phyloP scores from a whole-genome alignment of 1,140 invertebrate genomes.

The Colletes latitarsis region DNA sequence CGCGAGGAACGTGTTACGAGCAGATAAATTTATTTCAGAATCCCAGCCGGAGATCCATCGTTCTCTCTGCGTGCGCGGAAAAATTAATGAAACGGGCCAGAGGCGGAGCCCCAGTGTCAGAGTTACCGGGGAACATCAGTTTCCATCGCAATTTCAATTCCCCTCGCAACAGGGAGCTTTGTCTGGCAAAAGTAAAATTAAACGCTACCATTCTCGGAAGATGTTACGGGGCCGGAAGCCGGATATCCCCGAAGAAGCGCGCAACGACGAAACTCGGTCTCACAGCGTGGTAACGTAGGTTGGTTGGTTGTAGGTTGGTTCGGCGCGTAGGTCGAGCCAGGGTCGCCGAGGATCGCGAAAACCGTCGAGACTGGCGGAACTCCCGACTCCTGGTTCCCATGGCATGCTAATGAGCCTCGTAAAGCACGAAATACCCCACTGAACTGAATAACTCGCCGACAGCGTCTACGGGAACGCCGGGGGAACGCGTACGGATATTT shows the following conservation, averaged over 20 bases:
- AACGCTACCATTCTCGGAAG: conserved; percentile 9
- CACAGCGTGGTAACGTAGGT: background rate
- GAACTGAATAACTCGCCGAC: conserved; percentile 39
- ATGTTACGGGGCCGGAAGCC: background rate
- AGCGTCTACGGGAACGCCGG: background rate
- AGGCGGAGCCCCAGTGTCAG: background rate
- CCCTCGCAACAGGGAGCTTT: conserved; percentile 12
- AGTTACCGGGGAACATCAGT: background rate
- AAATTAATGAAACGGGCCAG: conserved; percentile 22
- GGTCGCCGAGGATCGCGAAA: conserved; percentile 23
- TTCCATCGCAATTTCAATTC: conserved; percentile 25
- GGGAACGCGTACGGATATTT: background rate
- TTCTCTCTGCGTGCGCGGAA: background rate
- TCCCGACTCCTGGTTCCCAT: conserved; percentile 29
- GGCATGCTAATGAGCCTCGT: conserved; percentile 44
- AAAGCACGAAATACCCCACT: conserved; percentile 37
- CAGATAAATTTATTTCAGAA: background rate
- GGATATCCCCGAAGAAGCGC: conserved; percentile 14
- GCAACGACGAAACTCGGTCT: no score
- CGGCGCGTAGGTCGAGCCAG: conserved; percentile 8
- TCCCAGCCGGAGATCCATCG: background rate
- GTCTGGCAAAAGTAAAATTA: conserved; percentile 25
- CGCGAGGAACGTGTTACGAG: no score
- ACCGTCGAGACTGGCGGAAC: conserved; percentile 16
- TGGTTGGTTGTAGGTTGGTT: background rate